Percentiles rank a stretch among this genome's conserved stretches.
Conservation (phyloP, 2,888 invertebrate genomes). For the Unio delphinus region DNA sequence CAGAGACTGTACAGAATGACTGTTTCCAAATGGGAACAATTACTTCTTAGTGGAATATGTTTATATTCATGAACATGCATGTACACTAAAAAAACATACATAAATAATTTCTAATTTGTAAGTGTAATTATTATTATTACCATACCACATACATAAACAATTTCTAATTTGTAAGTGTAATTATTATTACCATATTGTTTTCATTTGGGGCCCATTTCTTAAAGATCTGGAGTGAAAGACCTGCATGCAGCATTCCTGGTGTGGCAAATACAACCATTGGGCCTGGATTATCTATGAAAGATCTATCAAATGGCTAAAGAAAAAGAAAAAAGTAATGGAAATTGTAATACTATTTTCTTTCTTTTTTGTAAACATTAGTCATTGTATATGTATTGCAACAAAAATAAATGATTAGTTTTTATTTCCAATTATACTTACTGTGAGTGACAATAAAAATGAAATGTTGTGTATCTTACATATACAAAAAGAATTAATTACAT, state of each 20-base stretch:
- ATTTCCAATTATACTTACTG: too few species aligned
- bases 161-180: neutral
- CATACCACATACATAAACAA: too few species aligned
- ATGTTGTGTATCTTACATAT: too few species aligned
- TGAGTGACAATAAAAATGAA: too few species aligned
- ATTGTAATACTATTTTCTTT: too few species aligned
- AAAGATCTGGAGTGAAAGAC: conserved; percentile 95
- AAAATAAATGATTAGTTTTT: too few species aligned
- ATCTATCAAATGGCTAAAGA: conserved; percentile 79
- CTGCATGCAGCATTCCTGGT: conserved; percentile 99
- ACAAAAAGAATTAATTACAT: too few species aligned
- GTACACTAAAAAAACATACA: neutral
- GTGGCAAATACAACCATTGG: conserved; percentile 99
- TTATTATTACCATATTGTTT: conserved; percentile 86
- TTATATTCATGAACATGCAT: neutral
- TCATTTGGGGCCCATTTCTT: conserved; percentile 99
- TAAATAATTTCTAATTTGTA: neutral
- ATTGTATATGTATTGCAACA: too few species aligned
- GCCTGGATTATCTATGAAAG: conserved; percentile 90
- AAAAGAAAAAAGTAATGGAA: neutral
- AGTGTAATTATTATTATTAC: conserved; percentile 48
- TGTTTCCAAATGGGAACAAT: too few species aligned
- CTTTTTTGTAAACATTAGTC: too few species aligned
- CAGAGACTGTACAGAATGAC: too few species aligned
- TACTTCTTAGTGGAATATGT: neutral